These are phyloP conservation scores for Danio aesculapii DNA, from an alignment of 2,797 vertebrate genomes.

Conservation along the genomic window DNA sequence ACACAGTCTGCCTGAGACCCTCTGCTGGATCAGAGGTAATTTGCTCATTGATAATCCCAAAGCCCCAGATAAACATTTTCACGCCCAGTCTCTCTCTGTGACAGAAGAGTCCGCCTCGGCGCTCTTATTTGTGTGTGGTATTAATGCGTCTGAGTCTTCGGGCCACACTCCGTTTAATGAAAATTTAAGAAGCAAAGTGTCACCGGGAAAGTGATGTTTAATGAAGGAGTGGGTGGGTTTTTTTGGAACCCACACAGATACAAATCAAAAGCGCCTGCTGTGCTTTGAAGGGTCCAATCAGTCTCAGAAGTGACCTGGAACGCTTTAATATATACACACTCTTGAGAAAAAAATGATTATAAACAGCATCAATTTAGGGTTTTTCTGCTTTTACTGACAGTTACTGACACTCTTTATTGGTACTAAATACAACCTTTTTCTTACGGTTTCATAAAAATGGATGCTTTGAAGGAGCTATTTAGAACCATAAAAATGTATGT, in stretches of 20 bases:
- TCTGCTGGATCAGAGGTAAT: slow-evolving; percentile 43
- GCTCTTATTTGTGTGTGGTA: slow-evolving; percentile 15
- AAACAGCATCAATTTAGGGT: no score
- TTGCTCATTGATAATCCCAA: slow-evolving; percentile 51
- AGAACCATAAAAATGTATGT: no score
- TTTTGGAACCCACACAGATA: slow-evolving; percentile 24
- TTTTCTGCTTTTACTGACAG: no score
- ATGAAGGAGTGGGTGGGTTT: slow-evolving; percentile 19
- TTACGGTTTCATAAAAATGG: no score
- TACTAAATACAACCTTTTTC: no score
- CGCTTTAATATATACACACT: not conserved
- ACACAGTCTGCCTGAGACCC: slow-evolving; percentile 20
- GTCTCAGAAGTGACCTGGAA: slow-evolving; percentile 4
- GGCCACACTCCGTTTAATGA: slow-evolving; percentile 54
- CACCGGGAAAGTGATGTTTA: slow-evolving; percentile 30
- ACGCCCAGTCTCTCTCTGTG: slow-evolving; percentile 31
- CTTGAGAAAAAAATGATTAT: no score
- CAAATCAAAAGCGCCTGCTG: slow-evolving; percentile 32
- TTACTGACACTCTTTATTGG: no score
- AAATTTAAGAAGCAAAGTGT: slow-evolving; percentile 57
- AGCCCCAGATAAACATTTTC: slow-evolving; percentile 40
- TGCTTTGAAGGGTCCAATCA: slow-evolving; percentile 26
- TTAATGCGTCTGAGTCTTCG: slow-evolving; percentile 24
- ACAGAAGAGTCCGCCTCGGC: slow-evolving; percentile 21
- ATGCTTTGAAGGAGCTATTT: no score